Conservation (phyloP, 2,888 invertebrate species). For the Nymphalis polychloros region DNA sequence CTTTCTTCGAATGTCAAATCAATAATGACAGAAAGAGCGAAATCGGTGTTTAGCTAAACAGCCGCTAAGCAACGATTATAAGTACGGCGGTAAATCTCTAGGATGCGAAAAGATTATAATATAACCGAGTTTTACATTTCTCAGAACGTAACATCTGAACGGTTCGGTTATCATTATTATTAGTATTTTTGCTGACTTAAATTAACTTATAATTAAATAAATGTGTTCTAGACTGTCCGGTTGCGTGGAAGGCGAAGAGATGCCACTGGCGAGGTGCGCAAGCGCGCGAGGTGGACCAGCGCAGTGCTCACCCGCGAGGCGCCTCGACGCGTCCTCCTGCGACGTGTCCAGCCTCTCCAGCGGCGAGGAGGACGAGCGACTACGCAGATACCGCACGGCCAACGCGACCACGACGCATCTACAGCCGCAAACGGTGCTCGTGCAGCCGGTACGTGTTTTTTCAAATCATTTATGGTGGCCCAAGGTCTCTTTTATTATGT, state of each 20-base stretch:
- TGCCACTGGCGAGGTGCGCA: conserved; percentile 67
- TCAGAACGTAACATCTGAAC: too few relatives aligned
- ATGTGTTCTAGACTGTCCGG: conserved; percentile 68
- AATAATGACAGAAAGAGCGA: too few relatives aligned
- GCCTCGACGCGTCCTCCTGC: conserved; percentile 76
- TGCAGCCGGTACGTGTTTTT: conserved; percentile 47
- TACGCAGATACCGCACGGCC: conserved; percentile 74
- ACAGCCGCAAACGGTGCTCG: conserved; percentile 45
- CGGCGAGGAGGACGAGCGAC: conserved; percentile 77
- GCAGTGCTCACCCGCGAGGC: conserved; percentile 74
- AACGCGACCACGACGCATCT: conserved; percentile 36
- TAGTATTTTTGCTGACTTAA: too few relatives aligned
- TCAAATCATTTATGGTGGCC: too few relatives aligned
- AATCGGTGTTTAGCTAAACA: too few relatives aligned
- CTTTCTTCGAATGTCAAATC: too few relatives aligned
- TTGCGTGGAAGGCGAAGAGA: conserved; percentile 73
- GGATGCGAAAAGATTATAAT: too few relatives aligned
- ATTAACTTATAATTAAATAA: neutral
- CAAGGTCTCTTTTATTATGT: too few relatives aligned
- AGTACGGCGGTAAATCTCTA: too few relatives aligned
- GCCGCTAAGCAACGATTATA: too few relatives aligned
- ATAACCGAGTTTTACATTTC: too few relatives aligned
- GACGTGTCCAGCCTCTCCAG: conserved; percentile 77
- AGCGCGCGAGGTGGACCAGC: conserved; percentile 66
- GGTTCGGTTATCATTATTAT: too few relatives aligned